These are phyloP conservation scores for Brachyrhaphis roseni DNA, from an alignment of 2,797 vertebrate species.

Conservation along the genomic window DNA sequence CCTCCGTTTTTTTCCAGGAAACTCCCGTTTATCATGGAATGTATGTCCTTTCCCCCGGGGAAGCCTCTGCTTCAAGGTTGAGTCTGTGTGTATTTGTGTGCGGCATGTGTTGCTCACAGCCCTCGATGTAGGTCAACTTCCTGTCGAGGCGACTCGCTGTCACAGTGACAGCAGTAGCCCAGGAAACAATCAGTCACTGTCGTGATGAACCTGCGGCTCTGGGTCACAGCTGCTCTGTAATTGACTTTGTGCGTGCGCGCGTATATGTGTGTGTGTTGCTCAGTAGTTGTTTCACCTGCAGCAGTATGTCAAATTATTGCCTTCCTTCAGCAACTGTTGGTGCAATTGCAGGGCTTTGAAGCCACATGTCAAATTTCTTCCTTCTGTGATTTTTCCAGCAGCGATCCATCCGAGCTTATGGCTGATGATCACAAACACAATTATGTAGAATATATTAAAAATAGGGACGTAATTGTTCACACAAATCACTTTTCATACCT, in stretches of 20 bases:
- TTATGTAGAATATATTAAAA: not conserved
- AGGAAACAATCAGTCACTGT: conserved; percentile 47
- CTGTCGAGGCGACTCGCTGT: conserved; percentile 24
- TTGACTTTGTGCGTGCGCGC: conserved; percentile 16
- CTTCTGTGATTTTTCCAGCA: not conserved
- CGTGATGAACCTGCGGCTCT: conserved; percentile 16
- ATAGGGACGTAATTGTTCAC: not conserved
- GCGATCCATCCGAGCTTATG: not conserved
- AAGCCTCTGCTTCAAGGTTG: conserved; percentile 7
- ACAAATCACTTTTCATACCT: not conserved
- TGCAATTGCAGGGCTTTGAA: conserved; percentile 24
- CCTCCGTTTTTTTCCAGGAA: not conserved
- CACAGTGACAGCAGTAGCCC: conserved; percentile 32
- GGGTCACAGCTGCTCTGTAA: conserved; percentile 35
- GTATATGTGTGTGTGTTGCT: not conserved
- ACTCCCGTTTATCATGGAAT: conserved; percentile 1
- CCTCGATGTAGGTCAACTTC: conserved; percentile 36
- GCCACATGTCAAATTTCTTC: not conserved
- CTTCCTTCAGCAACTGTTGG: conserved; percentile 23
- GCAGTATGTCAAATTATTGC: conserved; percentile 36
- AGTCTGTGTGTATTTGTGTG: conserved; percentile 15
- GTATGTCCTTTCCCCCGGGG: not conserved
- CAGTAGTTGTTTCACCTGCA: conserved; percentile 23
- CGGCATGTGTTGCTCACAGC: not conserved
- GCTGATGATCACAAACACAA: not conserved